Evolutionary conservation across 2,888 invertebrate genomes (phyloP).

Genomic region (Yponomeuta plumbellus): DNA sequence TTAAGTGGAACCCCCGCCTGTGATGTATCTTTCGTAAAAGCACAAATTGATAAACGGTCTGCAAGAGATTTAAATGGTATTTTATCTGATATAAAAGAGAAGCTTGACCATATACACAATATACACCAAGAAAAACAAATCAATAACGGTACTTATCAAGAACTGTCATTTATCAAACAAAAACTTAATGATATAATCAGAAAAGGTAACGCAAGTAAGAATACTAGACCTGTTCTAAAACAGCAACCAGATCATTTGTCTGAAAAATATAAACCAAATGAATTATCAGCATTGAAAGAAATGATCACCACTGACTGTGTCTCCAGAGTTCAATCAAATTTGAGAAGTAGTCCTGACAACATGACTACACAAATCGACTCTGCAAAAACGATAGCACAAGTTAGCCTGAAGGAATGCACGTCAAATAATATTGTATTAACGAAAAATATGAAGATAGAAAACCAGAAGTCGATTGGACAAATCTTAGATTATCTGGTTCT

Average conservation of each 20-base stretch:
- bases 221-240: too few relatives aligned
- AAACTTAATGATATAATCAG: too few relatives aligned
- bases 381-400: background rate
- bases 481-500: background rate
- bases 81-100: background rate
- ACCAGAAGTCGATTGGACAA: background rate
- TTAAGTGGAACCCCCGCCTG: slow-evolving; percentile 26
- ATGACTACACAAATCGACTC: too few relatives aligned
- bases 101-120: too few relatives aligned
- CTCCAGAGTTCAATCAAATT: too few relatives aligned
- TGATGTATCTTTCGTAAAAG: too few relatives aligned
- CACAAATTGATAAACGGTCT: slow-evolving; percentile 33
- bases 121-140: too few relatives aligned
- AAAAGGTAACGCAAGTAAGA: too few relatives aligned
- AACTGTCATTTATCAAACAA: too few relatives aligned
- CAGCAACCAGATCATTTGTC: background rate
- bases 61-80: background rate
- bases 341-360: too few relatives aligned
- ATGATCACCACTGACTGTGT: too few relatives aligned
- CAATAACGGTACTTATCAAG: too few relatives aligned
- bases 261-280: background rate
- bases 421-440: background rate
- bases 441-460: background rate
- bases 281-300: background rate
- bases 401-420: background rate